Evolutionary conservation across 2,113 vertebrate genomes (phyloP).

Genomic region (Chaenogobius annularis): DNA sequence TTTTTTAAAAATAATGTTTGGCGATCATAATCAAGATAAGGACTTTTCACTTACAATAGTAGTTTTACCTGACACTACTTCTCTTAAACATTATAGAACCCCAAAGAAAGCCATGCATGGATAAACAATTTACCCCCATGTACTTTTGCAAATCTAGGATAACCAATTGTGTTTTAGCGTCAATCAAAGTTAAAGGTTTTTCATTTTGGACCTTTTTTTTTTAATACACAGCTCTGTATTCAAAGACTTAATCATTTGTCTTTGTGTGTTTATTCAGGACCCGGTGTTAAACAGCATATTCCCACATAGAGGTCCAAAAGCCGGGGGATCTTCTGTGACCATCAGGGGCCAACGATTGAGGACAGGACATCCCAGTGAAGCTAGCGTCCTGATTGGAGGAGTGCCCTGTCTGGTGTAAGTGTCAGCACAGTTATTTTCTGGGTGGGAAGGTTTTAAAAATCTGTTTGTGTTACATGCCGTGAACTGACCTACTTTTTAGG

Average conservation of each 20-base stretch:
- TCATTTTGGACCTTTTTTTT: no score
- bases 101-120: no score
- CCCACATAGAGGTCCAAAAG: constrained; percentile 87
- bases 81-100: no score
- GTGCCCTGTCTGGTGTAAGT: constrained; percentile 88
- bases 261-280: constrained; percentile 74
- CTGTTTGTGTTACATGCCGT: background rate
- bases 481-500: background rate
- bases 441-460: background rate
- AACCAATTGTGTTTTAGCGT: no score
- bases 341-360: constrained; percentile 83
- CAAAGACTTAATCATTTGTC: background rate
- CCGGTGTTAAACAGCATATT: constrained; percentile 84
- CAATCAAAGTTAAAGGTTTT: no score
- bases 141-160: no score
- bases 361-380: constrained; percentile 85
- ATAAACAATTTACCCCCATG: no score
- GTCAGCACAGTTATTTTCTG: background rate
- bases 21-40: no score
- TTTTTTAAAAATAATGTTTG: no score
- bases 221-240: background rate
- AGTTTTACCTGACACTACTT: no score
- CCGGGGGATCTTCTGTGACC: constrained; percentile 87
- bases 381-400: constrained; percentile 86
- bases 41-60: no score